Evolutionary conservation across 1,140 invertebrate species (phyloP).

Genomic region (Drosophila pandora): DNA sequence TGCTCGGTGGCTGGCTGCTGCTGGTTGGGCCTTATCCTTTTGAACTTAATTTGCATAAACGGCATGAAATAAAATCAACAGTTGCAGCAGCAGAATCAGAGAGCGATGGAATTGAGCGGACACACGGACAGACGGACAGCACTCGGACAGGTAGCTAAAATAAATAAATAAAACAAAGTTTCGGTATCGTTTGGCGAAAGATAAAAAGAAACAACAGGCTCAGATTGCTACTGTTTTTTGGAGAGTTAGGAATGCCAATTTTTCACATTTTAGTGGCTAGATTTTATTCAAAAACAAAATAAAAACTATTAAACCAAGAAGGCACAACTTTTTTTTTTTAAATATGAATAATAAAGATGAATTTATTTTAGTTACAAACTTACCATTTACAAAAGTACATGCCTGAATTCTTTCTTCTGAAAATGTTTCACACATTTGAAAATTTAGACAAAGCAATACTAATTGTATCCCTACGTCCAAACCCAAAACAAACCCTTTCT

Average conservation of each 20-base stretch:
- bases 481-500: conserved; percentile 8
- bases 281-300: not conserved
- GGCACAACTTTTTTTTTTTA: too few relatives aligned
- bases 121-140: conserved; percentile 10
- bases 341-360: too few relatives aligned
- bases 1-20: conserved; percentile 42
- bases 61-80: conserved; percentile 82
- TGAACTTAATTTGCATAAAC: conserved; percentile 81
- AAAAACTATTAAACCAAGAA: not conserved
- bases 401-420: too few relatives aligned
- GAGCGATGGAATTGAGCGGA: conserved; percentile 28
- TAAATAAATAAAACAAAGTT: conserved; percentile 61
- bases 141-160: conserved; percentile 68
- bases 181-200: conserved; percentile 63
- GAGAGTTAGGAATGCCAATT: not conserved
- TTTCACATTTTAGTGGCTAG: not conserved
- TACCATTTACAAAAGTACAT: too few relatives aligned
- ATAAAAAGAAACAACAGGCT: conserved; percentile 72
- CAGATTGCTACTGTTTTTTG: conserved; percentile 54
- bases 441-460: not conserved
- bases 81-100: conserved; percentile 63
- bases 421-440: too few relatives aligned
- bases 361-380: too few relatives aligned
- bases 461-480: not conserved
- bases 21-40: conserved; percentile 79